A percentile compares a stretch with the other conserved stretches of the same genome.
Evolutionary conservation across 2,888 invertebrate genomes (phyloP).

Genomic region (Crematogaster levior): DNA sequence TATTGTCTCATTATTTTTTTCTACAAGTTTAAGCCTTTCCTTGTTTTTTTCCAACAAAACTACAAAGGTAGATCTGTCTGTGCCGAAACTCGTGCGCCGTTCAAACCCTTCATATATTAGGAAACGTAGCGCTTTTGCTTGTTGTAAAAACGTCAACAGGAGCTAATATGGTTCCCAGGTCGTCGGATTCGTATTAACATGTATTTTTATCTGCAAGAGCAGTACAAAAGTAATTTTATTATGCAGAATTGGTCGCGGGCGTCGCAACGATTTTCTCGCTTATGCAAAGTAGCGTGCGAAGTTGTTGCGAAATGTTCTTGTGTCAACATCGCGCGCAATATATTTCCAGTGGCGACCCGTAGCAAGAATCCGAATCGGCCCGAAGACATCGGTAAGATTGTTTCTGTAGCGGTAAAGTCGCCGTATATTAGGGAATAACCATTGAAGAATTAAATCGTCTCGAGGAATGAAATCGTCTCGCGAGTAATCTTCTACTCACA

Average conservation of each 20-base stretch:
- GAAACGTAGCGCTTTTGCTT: slow-evolving; percentile 14
- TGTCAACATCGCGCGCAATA: slow-evolving; percentile 28
- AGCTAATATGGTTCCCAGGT: slow-evolving; percentile 11
- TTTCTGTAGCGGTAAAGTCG: slow-evolving; percentile 22
- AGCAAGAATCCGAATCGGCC: slow-evolving; percentile 11
- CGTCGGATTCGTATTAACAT: slow-evolving; percentile 6
- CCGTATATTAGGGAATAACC: slow-evolving; percentile 34
- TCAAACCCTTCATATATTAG: slow-evolving; percentile 27
- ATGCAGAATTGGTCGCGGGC: not conserved
- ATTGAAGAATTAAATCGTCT: slow-evolving; percentile 44
- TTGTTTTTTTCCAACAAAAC: slow-evolving; percentile 14
- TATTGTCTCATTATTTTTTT: not conserved
- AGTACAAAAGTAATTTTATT: slow-evolving; percentile 37
- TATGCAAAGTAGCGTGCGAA: slow-evolving; percentile 39
- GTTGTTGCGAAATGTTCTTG: slow-evolving; percentile 20
- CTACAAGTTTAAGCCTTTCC: slow-evolving; percentile 13
- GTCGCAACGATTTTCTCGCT: slow-evolving; percentile 38
- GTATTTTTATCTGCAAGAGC: slow-evolving; percentile 35
- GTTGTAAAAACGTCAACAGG: slow-evolving; percentile 31
- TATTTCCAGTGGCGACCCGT: slow-evolving; percentile 9
- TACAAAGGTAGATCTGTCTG: slow-evolving; percentile 9
- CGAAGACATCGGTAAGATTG: slow-evolving; percentile 35
- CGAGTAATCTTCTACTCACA: not conserved
- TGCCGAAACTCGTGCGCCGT: slow-evolving; percentile 12
- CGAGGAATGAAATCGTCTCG: not conserved